A percentile compares a stretch with the other conserved stretches of the same genome.
Conservation (phyloP, 2,888 invertebrate species). For the Anorthoa munda region DNA sequence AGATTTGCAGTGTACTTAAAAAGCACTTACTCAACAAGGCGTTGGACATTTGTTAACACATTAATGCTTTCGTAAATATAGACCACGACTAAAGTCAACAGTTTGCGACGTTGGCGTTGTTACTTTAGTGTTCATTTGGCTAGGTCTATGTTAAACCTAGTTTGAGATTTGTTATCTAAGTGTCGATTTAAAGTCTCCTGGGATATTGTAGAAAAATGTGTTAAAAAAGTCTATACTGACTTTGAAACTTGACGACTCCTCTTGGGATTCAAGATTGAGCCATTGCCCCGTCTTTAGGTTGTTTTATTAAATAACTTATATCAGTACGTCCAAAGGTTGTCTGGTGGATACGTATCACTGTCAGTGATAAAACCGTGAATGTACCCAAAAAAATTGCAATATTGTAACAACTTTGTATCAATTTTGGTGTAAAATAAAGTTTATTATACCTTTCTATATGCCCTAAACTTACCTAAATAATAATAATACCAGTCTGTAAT, state of each 20-base stretch:
- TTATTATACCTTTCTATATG: no score
- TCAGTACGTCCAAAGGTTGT: background rate
- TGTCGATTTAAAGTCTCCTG: slow-evolving; percentile 39
- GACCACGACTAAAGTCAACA: background rate
- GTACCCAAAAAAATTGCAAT: background rate
- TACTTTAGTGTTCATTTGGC: slow-evolving; percentile 15
- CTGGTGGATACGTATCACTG: background rate
- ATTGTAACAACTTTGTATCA: background rate
- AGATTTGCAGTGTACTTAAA: slow-evolving; percentile 5
- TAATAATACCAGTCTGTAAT: no score
- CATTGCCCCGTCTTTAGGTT: slow-evolving; percentile 21
- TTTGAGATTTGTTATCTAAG: slow-evolving; percentile 31
- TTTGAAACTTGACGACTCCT: slow-evolving; percentile 39
- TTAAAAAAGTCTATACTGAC: slow-evolving; percentile 39
- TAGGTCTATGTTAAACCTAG: slow-evolving; percentile 24
- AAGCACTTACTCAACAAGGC: background rate
- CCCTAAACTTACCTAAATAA: no score
- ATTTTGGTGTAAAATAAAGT: background rate
- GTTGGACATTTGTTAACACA: background rate
- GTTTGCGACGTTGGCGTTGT: background rate
- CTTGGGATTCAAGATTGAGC: slow-evolving; percentile 26
- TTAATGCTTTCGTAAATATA: slow-evolving; percentile 14
- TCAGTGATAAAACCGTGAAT: background rate
- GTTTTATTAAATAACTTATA: slow-evolving; percentile 14
- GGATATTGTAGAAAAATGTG: slow-evolving; percentile 39